phyloP scores from a whole-genome alignment of 1,140 invertebrate genomes.

The Chrysoperla carnea region DNA sequence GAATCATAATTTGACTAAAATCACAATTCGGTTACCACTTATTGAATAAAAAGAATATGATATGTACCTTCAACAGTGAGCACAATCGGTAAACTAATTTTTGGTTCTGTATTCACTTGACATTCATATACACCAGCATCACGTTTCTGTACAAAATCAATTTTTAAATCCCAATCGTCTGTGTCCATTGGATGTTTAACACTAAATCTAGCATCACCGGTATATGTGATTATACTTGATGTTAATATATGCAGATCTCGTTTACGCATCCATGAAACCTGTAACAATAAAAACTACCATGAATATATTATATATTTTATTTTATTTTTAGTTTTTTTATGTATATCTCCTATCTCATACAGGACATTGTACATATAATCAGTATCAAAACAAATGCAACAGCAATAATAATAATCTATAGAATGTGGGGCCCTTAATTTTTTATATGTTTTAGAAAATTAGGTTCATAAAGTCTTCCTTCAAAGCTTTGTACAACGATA shows the following conservation, averaged over 20 bases:
- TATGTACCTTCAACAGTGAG: slow-evolving; percentile 59
- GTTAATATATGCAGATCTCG: slow-evolving; percentile 78
- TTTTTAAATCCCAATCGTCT: slow-evolving; percentile 84
- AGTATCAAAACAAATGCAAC: too few species aligned
- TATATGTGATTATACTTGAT: slow-evolving; percentile 71
- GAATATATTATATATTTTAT: too few species aligned
- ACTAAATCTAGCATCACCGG: slow-evolving; percentile 69
- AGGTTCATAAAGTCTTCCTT: too few species aligned
- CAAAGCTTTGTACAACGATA: too few species aligned
- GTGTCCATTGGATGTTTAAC: slow-evolving; percentile 65
- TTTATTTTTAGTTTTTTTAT: too few species aligned
- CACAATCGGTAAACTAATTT: slow-evolving; percentile 61
- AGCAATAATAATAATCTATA: too few species aligned
- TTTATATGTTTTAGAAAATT: too few species aligned
- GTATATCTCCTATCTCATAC: too few species aligned
- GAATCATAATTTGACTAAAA: too few species aligned
- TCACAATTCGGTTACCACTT: too few species aligned
- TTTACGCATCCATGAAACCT: slow-evolving; percentile 88
- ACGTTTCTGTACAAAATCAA: slow-evolving; percentile 67
- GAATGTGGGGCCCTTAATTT: too few species aligned
- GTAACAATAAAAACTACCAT: slow-evolving; percentile 9
- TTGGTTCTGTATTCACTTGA: slow-evolving; percentile 68
- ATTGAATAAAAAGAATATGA: slow-evolving; percentile 2
- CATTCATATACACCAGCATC: slow-evolving; percentile 83
- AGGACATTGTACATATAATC: too few species aligned